Percentiles rank a stretch among this genome's conserved stretches.
phyloP scores from a whole-genome alignment of 1,140 invertebrate species.

The Dreissena rostriformis region DNA sequence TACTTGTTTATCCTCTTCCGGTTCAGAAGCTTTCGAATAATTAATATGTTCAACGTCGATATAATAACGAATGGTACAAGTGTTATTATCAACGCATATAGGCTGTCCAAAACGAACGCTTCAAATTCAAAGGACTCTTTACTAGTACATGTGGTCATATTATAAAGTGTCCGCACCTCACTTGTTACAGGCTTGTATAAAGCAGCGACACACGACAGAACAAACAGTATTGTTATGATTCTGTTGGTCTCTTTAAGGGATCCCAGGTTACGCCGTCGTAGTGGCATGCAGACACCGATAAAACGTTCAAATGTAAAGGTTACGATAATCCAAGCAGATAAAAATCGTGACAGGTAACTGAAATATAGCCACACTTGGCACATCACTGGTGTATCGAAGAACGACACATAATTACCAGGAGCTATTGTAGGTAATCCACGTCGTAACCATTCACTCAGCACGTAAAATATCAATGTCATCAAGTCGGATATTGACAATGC shows the following conservation, averaged over 20 bases:
- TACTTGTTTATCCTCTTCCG: constrained; percentile 57
- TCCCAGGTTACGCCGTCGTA: constrained; percentile 41
- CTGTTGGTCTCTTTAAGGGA: constrained; percentile 1
- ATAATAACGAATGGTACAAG: constrained; percentile 70
- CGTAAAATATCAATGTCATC: constrained; percentile 26
- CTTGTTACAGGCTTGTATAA: constrained; percentile 72
- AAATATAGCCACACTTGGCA: constrained; percentile 74
- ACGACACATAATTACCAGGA: background rate
- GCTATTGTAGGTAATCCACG: constrained; percentile 7
- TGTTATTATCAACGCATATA: constrained; percentile 64
- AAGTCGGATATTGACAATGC: constrained; percentile 34
- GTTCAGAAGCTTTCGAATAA: constrained; percentile 58
- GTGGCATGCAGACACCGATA: constrained; percentile 74
- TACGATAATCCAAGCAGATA: constrained; percentile 77
- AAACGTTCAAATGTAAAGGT: constrained; percentile 77
- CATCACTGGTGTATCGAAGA: constrained; percentile 68
- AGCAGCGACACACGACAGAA: constrained; percentile 59
- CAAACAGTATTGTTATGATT: constrained; percentile 60
- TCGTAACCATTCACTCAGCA: constrained; percentile 26
- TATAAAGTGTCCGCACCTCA: constrained; percentile 44
- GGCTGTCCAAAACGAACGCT: constrained; percentile 68
- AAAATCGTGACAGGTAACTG: constrained; percentile 72
- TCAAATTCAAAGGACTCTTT: constrained; percentile 45
- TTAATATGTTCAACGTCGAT: constrained; percentile 59
- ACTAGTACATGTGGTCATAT: constrained; percentile 45